Base-by-base conservation (phyloP, 2,888 invertebrate species). In the Gibbula magus region DNA sequence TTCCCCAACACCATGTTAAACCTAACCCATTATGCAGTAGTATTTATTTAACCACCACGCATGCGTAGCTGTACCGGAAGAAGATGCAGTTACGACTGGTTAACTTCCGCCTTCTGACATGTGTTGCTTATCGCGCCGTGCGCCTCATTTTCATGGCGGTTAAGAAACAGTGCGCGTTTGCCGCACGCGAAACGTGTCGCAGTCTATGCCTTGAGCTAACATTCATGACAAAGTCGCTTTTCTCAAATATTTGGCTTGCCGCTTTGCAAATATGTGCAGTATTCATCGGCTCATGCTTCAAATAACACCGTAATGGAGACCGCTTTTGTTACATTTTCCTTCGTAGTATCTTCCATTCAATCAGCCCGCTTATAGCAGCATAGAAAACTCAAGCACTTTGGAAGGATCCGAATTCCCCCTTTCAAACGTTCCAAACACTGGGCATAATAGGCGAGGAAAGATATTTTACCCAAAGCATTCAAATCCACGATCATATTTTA, bases 241-340 rank as follows among this genome's bases (percentile, higher is more conserved):
- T 61, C 74, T 79, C 75, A 79, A 82, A 82, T 79, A 82, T 82
- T 82, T 81, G 79, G 75, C 75, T 73, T 76, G 22, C 74, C 79
- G 70, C 67, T 70, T 56, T 79, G 76, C 76, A 78, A 81, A 81
- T 79, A 81, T 70, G 79, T 61, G 70, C 56, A 53, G 66, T 76
- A 76, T 79, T 81, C 76, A 76, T 45, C 51, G 53, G 29, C 39
- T 35, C 77, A 53, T 75, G 73, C 54, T 29, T 67, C 79, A 75
- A 79, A 81, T 76, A 75, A 73, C 74, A 53, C 52, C 67, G 81
- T 81, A 81, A 81, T 81, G 81, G 79, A 79, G 81, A 52, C 61
- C 73, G 54, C 79, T 77, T 81, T 81, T 81, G 81, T 79, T 61
- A 76, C 81, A 56, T 76, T 78, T 79, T 78, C 78, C 54, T 75